Percentiles rank a stretch among this genome's conserved stretches.
These are phyloP conservation scores for Xiphorhynchus erythropygius DNA, from an alignment of 2,797 vertebrate genomes.

Conservation along the genomic window DNA sequence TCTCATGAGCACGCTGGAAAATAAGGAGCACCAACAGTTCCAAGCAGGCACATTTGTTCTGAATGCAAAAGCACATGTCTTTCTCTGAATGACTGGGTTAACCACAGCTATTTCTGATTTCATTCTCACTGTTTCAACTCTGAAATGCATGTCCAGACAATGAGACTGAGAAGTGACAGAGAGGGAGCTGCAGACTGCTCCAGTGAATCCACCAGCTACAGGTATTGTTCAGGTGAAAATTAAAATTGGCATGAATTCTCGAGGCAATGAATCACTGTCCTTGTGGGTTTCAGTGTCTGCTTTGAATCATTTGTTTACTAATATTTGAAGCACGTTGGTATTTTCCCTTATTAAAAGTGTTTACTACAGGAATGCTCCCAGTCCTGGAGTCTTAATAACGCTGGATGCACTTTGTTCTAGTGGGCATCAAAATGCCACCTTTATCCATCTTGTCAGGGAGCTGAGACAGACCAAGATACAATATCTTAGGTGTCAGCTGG, in stretches of 20 bases:
- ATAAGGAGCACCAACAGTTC: neutral
- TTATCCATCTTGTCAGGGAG: neutral
- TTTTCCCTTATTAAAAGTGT: conserved; percentile 39
- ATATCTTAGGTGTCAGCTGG: neutral
- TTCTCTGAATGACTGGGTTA: neutral
- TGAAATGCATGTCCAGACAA: conserved; percentile 21
- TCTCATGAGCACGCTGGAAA: neutral
- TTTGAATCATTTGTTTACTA: conserved; percentile 57
- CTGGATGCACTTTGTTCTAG: neutral
- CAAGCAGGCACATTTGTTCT: neutral
- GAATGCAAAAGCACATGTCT: neutral
- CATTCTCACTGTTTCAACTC: neutral
- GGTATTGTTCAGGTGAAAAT: conserved; percentile 20
- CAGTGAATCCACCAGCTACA: neutral
- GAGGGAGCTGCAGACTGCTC: conserved; percentile 28
- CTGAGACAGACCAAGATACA: neutral
- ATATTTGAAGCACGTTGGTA: neutral
- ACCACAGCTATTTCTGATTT: conserved; percentile 49
- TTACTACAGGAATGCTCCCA: neutral
- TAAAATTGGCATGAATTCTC: neutral
- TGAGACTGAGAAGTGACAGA: neutral
- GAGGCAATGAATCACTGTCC: conserved; percentile 20
- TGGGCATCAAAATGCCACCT: neutral
- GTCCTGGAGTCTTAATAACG: neutral
- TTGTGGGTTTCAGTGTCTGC: conserved; percentile 32